Evolutionary conservation across 1,140 invertebrate species (phyloP), one percentile per base, ranked within the genome.

Genomic region (Bombus superbus): DNA sequence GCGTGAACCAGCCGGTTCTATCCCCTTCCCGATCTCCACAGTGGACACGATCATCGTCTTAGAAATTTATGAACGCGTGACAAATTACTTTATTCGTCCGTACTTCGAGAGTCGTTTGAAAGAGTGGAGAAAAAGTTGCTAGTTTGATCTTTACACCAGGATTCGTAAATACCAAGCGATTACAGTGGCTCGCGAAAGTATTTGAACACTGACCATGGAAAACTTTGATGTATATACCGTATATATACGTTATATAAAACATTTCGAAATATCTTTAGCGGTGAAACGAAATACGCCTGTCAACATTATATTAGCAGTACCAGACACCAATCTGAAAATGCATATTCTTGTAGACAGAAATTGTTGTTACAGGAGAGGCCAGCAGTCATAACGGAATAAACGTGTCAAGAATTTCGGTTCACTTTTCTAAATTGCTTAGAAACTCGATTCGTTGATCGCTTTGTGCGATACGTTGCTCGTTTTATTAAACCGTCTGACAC

Each of bases 1-100:
- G 35, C 42, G 75, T 62, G 40, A 83, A 47, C 76, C 25, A 76
- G 81, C 44, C 83, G 81, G 66, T 86, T 83, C 53, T 76, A 74
- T 66, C 57, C 80, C 86, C 72, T 71, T 11, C 42, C 28, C 8
- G 57, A 22, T 81, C 77, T 57, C 18, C 10, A 1, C 28, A 11
- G 1, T 28, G 40, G 76, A 72, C 32, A 53, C 44, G 64, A 62
- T 35, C 66, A 28, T 47, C 64, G 38, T 72, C 28, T 22, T 13
- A 15, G 53, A 72, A 80, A 85, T 80, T 72, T 80, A 72, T 53
- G 76, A 47, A 62, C 38, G 1, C 13, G 9, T 53, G 77, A 80
- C 83, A 72, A 80, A 80, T 85, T 68, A 68, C 84, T 81, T 81
- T 59, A 53, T 69, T 57, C 59, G 25, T 38, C 13, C 28, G n/a